Evolutionary conservation across 2,113 vertebrate species (phyloP), one percentile per base, ranked within the genome.

Genomic region (Hiodon alosoides): DNA sequence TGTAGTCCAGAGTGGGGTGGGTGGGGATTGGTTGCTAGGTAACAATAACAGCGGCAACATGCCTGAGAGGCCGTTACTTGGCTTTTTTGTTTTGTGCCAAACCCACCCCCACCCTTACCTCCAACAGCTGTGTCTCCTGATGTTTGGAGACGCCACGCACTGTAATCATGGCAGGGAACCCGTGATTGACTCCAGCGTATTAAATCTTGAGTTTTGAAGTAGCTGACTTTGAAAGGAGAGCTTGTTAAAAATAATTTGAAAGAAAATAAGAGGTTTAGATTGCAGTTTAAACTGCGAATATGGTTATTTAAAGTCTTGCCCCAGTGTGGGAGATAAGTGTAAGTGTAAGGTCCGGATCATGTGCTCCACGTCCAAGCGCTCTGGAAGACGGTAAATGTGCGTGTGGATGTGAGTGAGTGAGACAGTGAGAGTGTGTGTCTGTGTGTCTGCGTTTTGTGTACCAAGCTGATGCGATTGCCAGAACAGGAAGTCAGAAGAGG

Each of bases 1-100:
- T 2, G 11, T 47, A 13, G 17, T 6, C 3, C 16, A 2, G 58
- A 59, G 31, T n/a, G 48, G 51, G n/a, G 8, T 31, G 8, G 73
- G 64, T 64, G 47, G 66, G 71, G 47, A 66, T 9, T 8, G 53
- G 79, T 83, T 59, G 66, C 79, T 71, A 76, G 61, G 76, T 70
- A 71, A 83, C 79, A 14, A 67, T 55, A 46, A 62, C 65, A 64
- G 71, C 31, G 31, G 31, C 78, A 76, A 17, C 62, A 54, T 14
- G 10, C 14, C 72, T 54, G 11, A 55, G 78, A 64, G 65, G n/a
- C 17, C 58, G 17, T 69, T 31, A 9, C 4, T 0, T 4, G 7
- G 9, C 66, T 46, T 52, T 60, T 75, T 16, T 62, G 10, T 14
- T n/a, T 61, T 46, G 57, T n/a, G 14, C 7, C 31, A 47, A 6